Evolutionary conservation across 2,888 invertebrate species (phyloP), one percentile per base, ranked within the genome.

Genomic region (Pheosia tremula): DNA sequence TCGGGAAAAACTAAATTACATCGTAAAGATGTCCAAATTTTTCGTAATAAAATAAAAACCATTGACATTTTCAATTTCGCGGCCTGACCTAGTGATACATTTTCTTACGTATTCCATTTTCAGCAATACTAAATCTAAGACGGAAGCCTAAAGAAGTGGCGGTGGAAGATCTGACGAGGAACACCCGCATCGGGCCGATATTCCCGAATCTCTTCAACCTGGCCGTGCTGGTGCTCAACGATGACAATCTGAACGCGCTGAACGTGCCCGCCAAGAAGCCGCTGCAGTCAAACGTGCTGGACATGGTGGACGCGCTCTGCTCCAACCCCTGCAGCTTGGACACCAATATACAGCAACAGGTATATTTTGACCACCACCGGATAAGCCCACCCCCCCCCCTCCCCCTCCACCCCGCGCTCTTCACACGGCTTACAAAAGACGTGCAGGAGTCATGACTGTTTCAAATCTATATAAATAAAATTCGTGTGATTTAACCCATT

Each of bases 161-260:
- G 0, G 91, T 95, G n/a, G 87, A 89, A 66, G 95, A 95, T 79
- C 83, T 95, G 54, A 90, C 90, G 68, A 91, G 91, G n/a, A 95
- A 95, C 78, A 91, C 94, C 0, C 82, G 93, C 37, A 95, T 95
- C 38, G 95, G 95, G 0, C 95, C 95, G 0, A 94, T 95, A 69
- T 94, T 94, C 60, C 94, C 95, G 11, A 95, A 95, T 83, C 91
- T 95, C 57, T 95, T 95, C 78, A 94, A 95, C 77, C 83, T 95
- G 71, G 94, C 94, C 0, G 95, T 95, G 37, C 77, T 95, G 52
- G 91, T 95, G 3, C 79, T 95, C 0, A 95, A 94, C 54, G 95
- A 95, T 73, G 95, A 95, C 66, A 93, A 93, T 38, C 84, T 85
- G 59, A 93, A 91, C 9, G 93, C 93, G 5, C 78, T 93, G n/a